Evolutionary conservation across 2,113 vertebrate genomes (phyloP).

Genomic region (Campylomormyrus tamandua): DNA sequence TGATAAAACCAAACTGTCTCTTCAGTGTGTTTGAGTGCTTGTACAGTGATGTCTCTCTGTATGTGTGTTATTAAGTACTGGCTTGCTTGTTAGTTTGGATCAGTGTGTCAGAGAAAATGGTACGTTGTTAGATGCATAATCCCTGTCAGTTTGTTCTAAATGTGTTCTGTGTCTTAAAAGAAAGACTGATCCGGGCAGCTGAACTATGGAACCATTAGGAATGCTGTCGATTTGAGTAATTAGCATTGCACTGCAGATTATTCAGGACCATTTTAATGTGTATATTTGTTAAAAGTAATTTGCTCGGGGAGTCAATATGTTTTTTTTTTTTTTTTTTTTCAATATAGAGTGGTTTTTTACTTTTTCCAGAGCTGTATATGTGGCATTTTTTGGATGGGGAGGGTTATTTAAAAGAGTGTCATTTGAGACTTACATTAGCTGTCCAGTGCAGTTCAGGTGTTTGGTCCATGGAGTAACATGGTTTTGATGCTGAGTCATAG

Average conservation of each 20-base stretch:
- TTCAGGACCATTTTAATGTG: too few relatives aligned
- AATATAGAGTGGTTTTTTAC: not conserved
- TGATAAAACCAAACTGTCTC: not conserved
- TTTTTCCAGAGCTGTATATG: not conserved
- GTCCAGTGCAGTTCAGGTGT: not conserved
- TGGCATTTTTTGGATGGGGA: not conserved
- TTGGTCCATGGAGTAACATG: not conserved
- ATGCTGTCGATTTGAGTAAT: too few relatives aligned
- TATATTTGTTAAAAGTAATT: too few relatives aligned
- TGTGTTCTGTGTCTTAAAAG: not conserved
- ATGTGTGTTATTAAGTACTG: not conserved
- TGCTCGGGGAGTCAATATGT: too few relatives aligned
- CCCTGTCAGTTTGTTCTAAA: not conserved
- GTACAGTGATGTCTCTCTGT: not conserved
- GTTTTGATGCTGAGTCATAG: not conserved
- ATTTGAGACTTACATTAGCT: not conserved
- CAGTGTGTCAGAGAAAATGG: not conserved
- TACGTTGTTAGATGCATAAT: not conserved
- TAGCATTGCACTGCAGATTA: too few relatives aligned
- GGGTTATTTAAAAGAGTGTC: too few relatives aligned
- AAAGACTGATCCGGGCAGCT: not conserved
- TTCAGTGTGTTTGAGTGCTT: not conserved
- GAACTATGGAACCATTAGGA: too few relatives aligned
- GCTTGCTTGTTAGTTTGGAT: not conserved
- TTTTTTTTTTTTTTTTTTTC: not conserved